phyloP scores from a whole-genome alignment of 2,797 vertebrate genomes.

The Lithobates pipiens region DNA sequence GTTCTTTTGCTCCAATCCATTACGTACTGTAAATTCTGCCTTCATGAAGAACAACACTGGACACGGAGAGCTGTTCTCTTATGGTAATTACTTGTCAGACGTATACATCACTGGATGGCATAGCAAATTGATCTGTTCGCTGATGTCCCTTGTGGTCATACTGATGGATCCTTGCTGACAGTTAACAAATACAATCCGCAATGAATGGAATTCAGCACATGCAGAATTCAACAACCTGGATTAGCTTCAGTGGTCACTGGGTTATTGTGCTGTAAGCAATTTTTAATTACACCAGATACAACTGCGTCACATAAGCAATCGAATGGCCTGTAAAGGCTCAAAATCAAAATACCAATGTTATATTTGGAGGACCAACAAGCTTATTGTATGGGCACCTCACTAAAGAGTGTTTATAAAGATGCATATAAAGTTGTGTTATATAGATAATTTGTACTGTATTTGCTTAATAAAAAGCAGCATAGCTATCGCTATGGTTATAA shows the following conservation, averaged over 20 bases:
- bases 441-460: too few relatives aligned
- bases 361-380: background rate
- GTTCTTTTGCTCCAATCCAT: slow-evolving; percentile 63
- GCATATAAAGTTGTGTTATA: too few relatives aligned
- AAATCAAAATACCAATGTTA: background rate
- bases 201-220: slow-evolving; percentile 44
- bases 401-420: too few relatives aligned
- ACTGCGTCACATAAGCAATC: background rate
- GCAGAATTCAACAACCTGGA: slow-evolving; percentile 44
- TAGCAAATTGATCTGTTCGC: slow-evolving; percentile 64
- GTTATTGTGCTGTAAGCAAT: slow-evolving; percentile 59
- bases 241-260: background rate
- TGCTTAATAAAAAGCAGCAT: too few relatives aligned
- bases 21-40: slow-evolving; percentile 66
- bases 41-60: slow-evolving; percentile 67
- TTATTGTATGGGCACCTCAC: too few relatives aligned
- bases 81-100: slow-evolving; percentile 65
- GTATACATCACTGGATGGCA: slow-evolving; percentile 64
- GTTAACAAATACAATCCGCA: slow-evolving; percentile 65
- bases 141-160: slow-evolving; percentile 60
- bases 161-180: slow-evolving; percentile 55
- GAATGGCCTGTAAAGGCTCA: background rate
- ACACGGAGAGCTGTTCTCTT: slow-evolving; percentile 67
- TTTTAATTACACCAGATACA: slow-evolving; percentile 17
- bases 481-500: too few relatives aligned